Percentiles rank a stretch among this genome's conserved stretches.
Conservation (phyloP, 2,797 vertebrate genomes). For the Sphaeramia orbicularis region DNA sequence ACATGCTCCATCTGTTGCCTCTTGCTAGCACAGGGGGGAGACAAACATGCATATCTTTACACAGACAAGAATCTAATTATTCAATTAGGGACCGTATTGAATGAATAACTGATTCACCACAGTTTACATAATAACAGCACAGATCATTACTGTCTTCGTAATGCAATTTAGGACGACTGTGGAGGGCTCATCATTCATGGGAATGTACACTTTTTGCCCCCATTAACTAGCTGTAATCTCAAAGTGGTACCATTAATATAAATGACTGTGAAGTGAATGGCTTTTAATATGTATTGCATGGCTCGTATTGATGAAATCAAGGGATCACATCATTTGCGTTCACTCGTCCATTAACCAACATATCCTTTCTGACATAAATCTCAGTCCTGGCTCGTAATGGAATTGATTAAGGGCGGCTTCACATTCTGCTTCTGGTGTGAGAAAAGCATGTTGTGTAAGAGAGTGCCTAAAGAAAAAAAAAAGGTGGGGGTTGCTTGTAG, state of each 20-base stretch:
- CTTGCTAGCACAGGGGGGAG: slow-evolving; percentile 46
- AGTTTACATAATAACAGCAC: slow-evolving; percentile 74
- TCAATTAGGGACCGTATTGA: slow-evolving; percentile 72
- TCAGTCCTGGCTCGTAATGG: slow-evolving; percentile 31
- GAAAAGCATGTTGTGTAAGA: slow-evolving; percentile 54
- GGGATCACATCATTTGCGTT: slow-evolving; percentile 45
- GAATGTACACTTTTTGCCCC: slow-evolving; percentile 49
- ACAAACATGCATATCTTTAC: slow-evolving; percentile 70
- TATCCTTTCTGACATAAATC: slow-evolving; percentile 57
- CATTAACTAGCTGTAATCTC: slow-evolving; percentile 64
- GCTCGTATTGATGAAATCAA: slow-evolving; percentile 60
- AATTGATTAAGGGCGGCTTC: slow-evolving; percentile 48
- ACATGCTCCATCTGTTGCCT: slow-evolving; percentile 69
- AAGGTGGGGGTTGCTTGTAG: slow-evolving; percentile 41
- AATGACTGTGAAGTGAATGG: slow-evolving; percentile 50
- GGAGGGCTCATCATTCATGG: slow-evolving; percentile 67
- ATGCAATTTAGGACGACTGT: slow-evolving; percentile 62
- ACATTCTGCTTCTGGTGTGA: slow-evolving; percentile 46
- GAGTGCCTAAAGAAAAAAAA: slow-evolving; percentile 34
- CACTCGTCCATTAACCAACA: slow-evolving; percentile 45
- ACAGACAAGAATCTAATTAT: slow-evolving; percentile 71
- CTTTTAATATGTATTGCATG: slow-evolving; percentile 55
- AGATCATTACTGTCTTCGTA: slow-evolving; percentile 72
- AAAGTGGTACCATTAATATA: slow-evolving; percentile 68
- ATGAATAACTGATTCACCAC: slow-evolving; percentile 74